Base-by-base conservation (phyloP, 2,888 invertebrate genomes). In the Eilema depressum region DNA sequence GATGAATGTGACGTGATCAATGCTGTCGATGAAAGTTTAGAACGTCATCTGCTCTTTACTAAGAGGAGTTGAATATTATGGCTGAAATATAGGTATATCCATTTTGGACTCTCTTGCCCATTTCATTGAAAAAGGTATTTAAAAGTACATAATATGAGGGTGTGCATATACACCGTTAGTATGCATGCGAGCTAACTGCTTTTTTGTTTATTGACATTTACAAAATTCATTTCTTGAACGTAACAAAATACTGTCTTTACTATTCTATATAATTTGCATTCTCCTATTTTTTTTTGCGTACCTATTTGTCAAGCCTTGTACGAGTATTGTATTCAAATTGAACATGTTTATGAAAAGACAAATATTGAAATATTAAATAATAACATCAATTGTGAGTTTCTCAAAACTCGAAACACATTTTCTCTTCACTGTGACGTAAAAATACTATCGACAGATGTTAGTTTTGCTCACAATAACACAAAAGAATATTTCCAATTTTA, bases 1-100 rank as follows among this genome's bases (percentile, higher is more conserved):
- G 74, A 92, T 92, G 90, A 82, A 70, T 70, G 81, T 89, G 90
- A 83, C 75, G 83, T 85, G 89, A 83, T 80, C 70, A 71, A 74
- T 81, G 74, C 69, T 77, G 67, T 70, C 69, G 66, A 75, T 82
- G 76, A 77, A 70, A 77, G 30, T 72, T 77, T 71, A 70, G 65
- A 63, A 28, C n/a, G 70, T 75, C 75, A 71, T 85, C 83, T 86
- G 84, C 81, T 79, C 83, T 83, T 85, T 84, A 85, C 76, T 79
- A 73, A 56, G 14, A 59, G n/a, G 2, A 28, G 12, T 37, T 28
- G 26, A 23, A 67, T 2, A 41, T 37, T 30, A 12, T 14, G 17
- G 53, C 3, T 8, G 8, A 53, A 8, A 53, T 53, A 11, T 30
- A 30, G 30, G 8, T 53, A 53, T 53, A n/a, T 53, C 20, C n/a